Conservation (phyloP, 2,797 vertebrate genomes). For the Sciurus carolinensis region DNA sequence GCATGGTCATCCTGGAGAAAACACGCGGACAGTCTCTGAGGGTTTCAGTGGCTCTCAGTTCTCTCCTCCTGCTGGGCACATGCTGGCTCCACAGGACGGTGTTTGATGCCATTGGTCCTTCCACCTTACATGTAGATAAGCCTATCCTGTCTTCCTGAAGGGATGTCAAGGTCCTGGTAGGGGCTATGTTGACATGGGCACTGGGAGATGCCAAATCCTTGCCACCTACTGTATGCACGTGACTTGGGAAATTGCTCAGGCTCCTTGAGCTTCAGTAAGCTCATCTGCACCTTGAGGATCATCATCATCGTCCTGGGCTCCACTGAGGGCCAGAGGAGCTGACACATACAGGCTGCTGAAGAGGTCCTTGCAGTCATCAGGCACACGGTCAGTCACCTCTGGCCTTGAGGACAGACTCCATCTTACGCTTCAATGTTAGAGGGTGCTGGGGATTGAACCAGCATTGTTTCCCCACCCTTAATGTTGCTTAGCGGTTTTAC, state of each 20-base stretch:
- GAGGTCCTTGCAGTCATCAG: too few relatives aligned
- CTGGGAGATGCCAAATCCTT: too few relatives aligned
- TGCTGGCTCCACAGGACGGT: neutral
- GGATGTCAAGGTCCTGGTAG: neutral
- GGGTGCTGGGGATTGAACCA: neutral
- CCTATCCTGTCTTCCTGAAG: neutral
- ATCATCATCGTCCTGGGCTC: neutral
- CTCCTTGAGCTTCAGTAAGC: neutral
- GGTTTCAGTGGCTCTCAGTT: neutral
- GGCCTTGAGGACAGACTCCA: too few relatives aligned
- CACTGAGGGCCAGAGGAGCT: too few relatives aligned
- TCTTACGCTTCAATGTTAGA: neutral
- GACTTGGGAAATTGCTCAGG: neutral
- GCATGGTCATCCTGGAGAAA: neutral
- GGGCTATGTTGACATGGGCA: neutral
- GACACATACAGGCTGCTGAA: too few relatives aligned
- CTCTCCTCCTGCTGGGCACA: neutral
- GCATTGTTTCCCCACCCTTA: neutral
- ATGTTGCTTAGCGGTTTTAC: neutral
- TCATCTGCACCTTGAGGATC: neutral
- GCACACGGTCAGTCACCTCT: neutral
- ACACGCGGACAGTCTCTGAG: too few relatives aligned
- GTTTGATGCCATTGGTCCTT: rapidly evolving
- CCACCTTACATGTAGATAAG: rapidly evolving
- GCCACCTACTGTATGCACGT: too few relatives aligned